Evolutionary conservation across 2,888 invertebrate genomes (phyloP), one percentile per base, ranked within the genome.

Genomic region (Mythimna vitellina): DNA sequence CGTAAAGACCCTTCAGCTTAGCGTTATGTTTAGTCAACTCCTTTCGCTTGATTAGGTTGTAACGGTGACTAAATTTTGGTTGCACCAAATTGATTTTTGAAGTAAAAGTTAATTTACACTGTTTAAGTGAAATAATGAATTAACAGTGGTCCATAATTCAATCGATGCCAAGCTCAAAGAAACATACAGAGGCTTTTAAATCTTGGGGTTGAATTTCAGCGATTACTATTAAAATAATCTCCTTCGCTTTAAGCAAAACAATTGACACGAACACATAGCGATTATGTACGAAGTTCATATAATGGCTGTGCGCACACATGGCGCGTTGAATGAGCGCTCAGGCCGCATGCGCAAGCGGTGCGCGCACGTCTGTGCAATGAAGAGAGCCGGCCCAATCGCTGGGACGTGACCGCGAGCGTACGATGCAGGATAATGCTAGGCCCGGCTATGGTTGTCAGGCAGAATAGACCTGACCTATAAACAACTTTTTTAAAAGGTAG

Each of bases 341-440:
- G 65, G 72, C 57, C 62, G 67, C 49, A 68, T 49, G 63, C 70
- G 60, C 75, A 35, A 76, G 77, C 78, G 80, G 81, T 78, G 79
- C 81, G 80, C 86, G 87, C 93, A 94, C 93, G 93, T 93, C 89
- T 87, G 78, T 69, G 87, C 86, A 91, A 92, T 93, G 90, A 91
- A 92, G 89, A 91, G 89, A 87, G 89, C 89, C 89, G 88, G 84
- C 89, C 84, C 86, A 80, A 86, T 84, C 74, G 85, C 53, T 22
- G 68, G 65, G 90, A 93, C 93, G 93, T 94, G 93, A 92, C 89
- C 85, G 71, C 85, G 80, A 82, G 85, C 86, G 89, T 87, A 85
- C 84, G 89, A 90, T 90, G 86, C 87, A 84, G 76, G 78, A 73
- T 89, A 90, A 89, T 89, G 54, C 82, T 76, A 78, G 81, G 57